A percentile compares a stretch with the other conserved stretches of the same genome.
Evolutionary conservation across 1,140 invertebrate species (phyloP).

Genomic region (Saccostrea cuccullata): DNA sequence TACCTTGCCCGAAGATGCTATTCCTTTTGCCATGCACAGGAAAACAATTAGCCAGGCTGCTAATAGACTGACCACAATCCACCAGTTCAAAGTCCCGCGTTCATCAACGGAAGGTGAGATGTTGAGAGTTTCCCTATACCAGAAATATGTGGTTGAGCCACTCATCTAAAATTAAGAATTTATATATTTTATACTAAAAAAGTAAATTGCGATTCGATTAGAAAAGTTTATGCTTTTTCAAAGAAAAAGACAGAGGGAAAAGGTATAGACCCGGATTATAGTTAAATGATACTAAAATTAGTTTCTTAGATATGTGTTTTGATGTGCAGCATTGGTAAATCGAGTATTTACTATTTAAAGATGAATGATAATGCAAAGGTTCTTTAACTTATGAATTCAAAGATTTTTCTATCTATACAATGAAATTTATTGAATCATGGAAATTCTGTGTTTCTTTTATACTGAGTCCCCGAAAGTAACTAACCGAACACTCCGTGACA

Average conservation of each 20-base stretch:
- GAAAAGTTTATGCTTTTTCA: too few relatives aligned
- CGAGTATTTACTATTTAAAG: too few relatives aligned
- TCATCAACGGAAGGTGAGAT: conserved; percentile 73
- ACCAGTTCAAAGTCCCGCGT: conserved; percentile 74
- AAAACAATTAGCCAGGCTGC: conserved; percentile 78
- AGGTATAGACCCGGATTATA: not conserved
- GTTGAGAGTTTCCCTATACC: conserved; percentile 60
- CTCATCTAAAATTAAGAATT: conserved; percentile 50
- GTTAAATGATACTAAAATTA: not conserved
- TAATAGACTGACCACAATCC: conserved; percentile 74
- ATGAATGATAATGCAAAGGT: too few relatives aligned
- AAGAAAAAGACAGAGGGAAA: too few relatives aligned
- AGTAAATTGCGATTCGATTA: too few relatives aligned
- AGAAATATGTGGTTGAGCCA: conserved; percentile 60
- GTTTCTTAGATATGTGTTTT: too few relatives aligned
- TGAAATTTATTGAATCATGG: too few relatives aligned
- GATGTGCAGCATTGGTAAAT: too few relatives aligned
- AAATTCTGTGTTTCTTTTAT: too few relatives aligned
- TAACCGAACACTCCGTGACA: conserved; percentile 9
- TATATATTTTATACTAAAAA: too few relatives aligned
- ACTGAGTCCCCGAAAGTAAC: not conserved
- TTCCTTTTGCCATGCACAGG: conserved; percentile 78
- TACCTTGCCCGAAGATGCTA: conserved; percentile 80
- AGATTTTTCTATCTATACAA: too few relatives aligned
- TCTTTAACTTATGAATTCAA: too few relatives aligned